Percentiles rank a stretch among this genome's conserved stretches.
phyloP scores from a whole-genome alignment of 2,113 vertebrate species.

The Brachyhypopomus gauderio region DNA sequence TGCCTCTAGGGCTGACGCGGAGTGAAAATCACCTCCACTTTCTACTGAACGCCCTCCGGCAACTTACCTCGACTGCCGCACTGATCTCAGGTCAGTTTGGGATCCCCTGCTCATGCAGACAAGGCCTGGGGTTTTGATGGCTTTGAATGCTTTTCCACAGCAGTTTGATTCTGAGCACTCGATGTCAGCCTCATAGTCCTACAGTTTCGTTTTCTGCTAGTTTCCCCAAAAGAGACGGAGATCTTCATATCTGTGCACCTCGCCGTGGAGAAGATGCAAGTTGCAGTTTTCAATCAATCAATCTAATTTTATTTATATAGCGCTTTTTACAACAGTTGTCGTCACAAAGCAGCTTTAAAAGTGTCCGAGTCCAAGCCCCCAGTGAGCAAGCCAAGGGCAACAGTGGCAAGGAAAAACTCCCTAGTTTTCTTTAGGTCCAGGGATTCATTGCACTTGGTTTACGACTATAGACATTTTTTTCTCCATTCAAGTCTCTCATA shows the following conservation, averaged over 20 bases:
- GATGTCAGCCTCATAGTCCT: background rate
- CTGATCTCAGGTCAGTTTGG: background rate
- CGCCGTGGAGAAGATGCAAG: conserved; percentile 1
- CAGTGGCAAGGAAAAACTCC: no score
- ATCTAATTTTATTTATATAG: no score
- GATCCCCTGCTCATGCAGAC: background rate
- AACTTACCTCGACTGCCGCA: background rate
- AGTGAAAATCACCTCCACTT: conserved; percentile 16
- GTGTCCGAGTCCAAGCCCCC: no score
- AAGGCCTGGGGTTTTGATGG: background rate
- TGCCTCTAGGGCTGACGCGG: conserved; percentile 27
- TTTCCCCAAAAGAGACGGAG: background rate
- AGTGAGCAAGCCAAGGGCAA: no score
- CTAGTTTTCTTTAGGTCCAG: no score
- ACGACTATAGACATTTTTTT: no score
- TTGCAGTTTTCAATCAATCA: background rate
- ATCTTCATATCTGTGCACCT: background rate
- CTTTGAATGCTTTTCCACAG: no score
- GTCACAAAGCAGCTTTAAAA: no score
- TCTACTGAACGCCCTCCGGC: conserved; percentile 9
- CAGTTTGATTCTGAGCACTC: background rate
- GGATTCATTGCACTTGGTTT: background rate
- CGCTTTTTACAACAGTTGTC: no score
- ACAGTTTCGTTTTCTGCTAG: background rate
- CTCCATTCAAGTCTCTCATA: no score